phyloP scores from a whole-genome alignment of 2,113 vertebrate species.

The Limnothrissa miodon region DNA sequence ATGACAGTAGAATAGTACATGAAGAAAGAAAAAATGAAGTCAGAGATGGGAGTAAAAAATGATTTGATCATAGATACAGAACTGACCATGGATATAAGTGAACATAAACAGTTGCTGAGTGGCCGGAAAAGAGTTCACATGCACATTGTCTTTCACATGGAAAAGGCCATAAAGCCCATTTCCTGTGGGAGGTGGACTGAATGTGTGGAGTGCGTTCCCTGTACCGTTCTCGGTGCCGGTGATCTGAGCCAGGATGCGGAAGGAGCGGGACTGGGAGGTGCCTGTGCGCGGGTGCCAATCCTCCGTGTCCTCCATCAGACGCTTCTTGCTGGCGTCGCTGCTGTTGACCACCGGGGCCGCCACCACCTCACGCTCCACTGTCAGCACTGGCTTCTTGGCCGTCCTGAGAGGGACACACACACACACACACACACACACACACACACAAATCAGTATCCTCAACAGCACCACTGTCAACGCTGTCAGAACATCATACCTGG shows the following conservation, averaged over 20 bases:
- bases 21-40: too few species aligned
- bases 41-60: too few species aligned
- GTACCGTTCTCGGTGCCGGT: slow-evolving; percentile 90
- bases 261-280: slow-evolving; percentile 92
- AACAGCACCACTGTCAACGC: neutral
- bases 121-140: too few species aligned
- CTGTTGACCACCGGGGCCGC: slow-evolving; percentile 67
- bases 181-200: too few species aligned
- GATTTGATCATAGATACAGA: too few species aligned
- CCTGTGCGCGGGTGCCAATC: slow-evolving; percentile 90
- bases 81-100: too few species aligned
- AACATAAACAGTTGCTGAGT: too few species aligned
- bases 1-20: too few species aligned
- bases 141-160: too few species aligned
- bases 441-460: neutral
- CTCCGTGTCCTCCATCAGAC: slow-evolving; percentile 93
- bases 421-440: neutral
- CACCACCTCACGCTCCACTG: slow-evolving; percentile 71
- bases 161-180: too few species aligned
- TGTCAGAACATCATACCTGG: neutral
- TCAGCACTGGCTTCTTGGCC: slow-evolving; percentile 77
- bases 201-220: slow-evolving; percentile 38
- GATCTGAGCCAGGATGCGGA: slow-evolving; percentile 95
- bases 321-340: slow-evolving; percentile 91
- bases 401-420: slow-evolving; percentile 57